Evolutionary conservation across 2,797 vertebrate genomes (phyloP).

Genomic region (Siniperca obscura): DNA sequence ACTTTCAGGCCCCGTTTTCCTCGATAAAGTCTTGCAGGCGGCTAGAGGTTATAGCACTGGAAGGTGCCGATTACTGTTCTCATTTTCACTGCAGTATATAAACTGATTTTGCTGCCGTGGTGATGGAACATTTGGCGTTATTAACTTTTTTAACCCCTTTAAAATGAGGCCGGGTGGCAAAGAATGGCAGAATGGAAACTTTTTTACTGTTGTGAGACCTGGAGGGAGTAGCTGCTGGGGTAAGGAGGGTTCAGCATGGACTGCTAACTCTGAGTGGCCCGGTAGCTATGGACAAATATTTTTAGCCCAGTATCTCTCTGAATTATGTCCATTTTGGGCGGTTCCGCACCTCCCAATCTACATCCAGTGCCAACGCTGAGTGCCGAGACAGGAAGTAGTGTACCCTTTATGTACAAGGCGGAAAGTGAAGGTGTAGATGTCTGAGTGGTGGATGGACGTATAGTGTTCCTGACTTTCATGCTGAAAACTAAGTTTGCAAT

Average conservation of each 20-base stretch:
- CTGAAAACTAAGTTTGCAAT: no score
- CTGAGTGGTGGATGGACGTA: no score
- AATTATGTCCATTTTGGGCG: not conserved
- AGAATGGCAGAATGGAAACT: not conserved
- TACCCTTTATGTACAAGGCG: no score
- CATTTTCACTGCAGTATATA: slow-evolving; percentile 57
- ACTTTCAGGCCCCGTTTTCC: not conserved
- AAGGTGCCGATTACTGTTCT: slow-evolving; percentile 42
- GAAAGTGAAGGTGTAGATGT: not conserved
- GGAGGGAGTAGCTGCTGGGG: not conserved
- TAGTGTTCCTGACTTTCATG: no score
- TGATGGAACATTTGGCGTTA: slow-evolving; percentile 55
- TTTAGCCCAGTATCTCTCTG: slow-evolving; percentile 3
- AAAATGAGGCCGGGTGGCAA: slow-evolving; percentile 30
- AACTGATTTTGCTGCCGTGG: slow-evolving; percentile 46
- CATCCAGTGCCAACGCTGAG: not conserved
- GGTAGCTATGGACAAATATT: not conserved
- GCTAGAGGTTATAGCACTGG: slow-evolving; percentile 38
- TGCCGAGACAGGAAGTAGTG: not conserved
- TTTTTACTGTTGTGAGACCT: slow-evolving; percentile 3
- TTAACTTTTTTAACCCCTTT: slow-evolving; percentile 58
- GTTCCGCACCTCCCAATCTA: not conserved
- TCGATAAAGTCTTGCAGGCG: slow-evolving; percentile 11
- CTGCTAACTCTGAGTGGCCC: not conserved
- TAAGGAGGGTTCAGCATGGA: not conserved